phyloP scores from a whole-genome alignment of 2,888 invertebrate species.

The Philereme vetulata region DNA sequence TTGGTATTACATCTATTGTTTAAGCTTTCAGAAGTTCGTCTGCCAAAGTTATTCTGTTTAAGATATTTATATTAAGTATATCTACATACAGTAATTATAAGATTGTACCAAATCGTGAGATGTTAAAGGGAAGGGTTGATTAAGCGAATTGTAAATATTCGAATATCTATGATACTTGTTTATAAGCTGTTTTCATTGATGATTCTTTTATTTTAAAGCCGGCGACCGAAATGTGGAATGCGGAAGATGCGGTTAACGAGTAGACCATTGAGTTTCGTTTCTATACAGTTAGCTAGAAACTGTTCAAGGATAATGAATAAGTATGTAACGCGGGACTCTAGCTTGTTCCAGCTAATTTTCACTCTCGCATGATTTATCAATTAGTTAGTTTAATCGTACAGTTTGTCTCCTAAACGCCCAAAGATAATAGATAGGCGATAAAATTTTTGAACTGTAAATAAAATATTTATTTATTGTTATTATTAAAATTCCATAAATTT shows the following conservation, averaged over 20 bases:
- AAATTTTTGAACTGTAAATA: conserved; percentile 80
- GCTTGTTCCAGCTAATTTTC: conserved; percentile 32
- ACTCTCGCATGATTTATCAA: conserved; percentile 35
- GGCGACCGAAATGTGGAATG: conserved; percentile 38
- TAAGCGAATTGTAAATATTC: conserved; percentile 76
- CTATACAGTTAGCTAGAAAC: conserved; percentile 39
- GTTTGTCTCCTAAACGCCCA: conserved; percentile 63
- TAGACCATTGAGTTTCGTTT: conserved; percentile 27
- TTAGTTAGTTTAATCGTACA: conserved; percentile 51
- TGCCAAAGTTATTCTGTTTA: conserved; percentile 32
- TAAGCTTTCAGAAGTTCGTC: conserved; percentile 35
- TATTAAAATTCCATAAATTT: conserved; percentile 77
- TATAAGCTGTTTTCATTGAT: conserved; percentile 72
- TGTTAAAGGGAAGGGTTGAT: conserved; percentile 50
- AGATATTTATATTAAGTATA: conserved; percentile 26
- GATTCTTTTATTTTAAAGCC: conserved; percentile 51
- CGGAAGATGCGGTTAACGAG: conserved; percentile 14
- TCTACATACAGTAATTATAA: conserved; percentile 37
- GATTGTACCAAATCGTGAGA: conserved; percentile 63
- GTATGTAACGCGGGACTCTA: conserved; percentile 23
- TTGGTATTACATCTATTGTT: conserved; percentile 22
- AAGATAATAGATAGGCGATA: conserved; percentile 78
- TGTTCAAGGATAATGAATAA: conserved; percentile 24
- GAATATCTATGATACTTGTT: conserved; percentile 71
- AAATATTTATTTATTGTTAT: conserved; percentile 83